Base-by-base conservation (phyloP, 2,113 vertebrate genomes). In the Struthio camelus region DNA sequence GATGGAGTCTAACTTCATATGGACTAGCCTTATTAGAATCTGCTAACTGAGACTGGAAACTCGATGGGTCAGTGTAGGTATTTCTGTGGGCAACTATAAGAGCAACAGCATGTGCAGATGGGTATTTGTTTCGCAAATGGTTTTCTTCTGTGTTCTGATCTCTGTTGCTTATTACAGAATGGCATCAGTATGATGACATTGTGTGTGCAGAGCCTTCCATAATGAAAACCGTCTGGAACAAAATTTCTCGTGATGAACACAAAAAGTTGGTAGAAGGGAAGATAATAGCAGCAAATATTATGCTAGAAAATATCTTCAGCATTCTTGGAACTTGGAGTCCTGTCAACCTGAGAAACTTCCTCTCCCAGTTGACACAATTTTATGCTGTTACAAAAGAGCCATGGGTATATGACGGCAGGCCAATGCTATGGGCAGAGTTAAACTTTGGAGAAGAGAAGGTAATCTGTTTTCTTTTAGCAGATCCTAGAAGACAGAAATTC, bases 171-270 rank as follows among this genome's bases (percentile, higher is more conserved):
- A 1, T 77, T 95, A 34, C n/a, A 98, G 98, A 97, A 42, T 99
- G 99, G 99, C 99, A 99, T 94, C 99, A 99, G 34, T 99, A 99
- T 4, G 99, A 99, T 30, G 99, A 99, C 72, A 99, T 99, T 4
- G 97, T 99, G 22, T 99, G 99, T 30, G 89, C 9, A 3, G 51
- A 36, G 61, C 84, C 97, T 1, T 34, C 97, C 2, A 32, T 9
- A 0, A 0, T 28, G 0, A 19, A 1, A 30, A 61, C 0, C 2
- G 0, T n/a, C 0, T 0, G 0, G 7, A 1, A 19, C 0, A 0
- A 0, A 0, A 0, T 96, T 0, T 0, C 0, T 23, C 2, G 5
- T 0, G 4, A 27, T 28, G 12, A 83, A 1, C 94, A 11, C 54
- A 98, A 42, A 16, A 15, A 17, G 0, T 15, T 99, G 36, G 95